Base-by-base conservation (phyloP, 2,797 vertebrate genomes). In the Thaleichthys pacificus region DNA sequence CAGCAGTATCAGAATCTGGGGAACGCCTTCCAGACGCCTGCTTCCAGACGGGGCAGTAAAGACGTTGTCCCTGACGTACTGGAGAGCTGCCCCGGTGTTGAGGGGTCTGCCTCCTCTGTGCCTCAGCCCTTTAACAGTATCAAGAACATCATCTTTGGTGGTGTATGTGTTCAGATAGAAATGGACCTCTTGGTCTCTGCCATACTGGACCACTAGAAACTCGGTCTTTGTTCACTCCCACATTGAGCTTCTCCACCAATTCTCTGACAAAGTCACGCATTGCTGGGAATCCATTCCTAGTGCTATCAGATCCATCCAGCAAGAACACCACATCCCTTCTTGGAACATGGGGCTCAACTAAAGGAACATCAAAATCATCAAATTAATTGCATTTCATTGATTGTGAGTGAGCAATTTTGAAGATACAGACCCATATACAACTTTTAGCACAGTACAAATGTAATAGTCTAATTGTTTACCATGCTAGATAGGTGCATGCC, bases 311-410 rank as follows among this genome's bases (percentile, higher is more conserved):
- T 56, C 95, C 93, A 11, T 95, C 95, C 0, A 96, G 79, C 69
- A 96, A 89, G 81, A 96, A 95, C 15, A 96, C 93, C 80, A 95
- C 89, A 4, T 95, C 95, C 75, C 91, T 94, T 78, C 83, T 94
- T 72, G 32, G 26, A 17, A 30, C 6, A 4, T 56, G 57, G 22
- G 11, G 61, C 71, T 42, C 38, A 42, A 42, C 38, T 42, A 42
- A 11, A 42, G 38, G 86, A n/a, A 81, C 11, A 3, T 72, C 72
- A 1, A 42, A 42, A 42, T 42, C 38, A 42, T 42, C 38, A 42
- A 11, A 42, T 42, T 42, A 42, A 12, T 42, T 42, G 38, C 38
- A 47, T 47, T 47, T 47, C 42, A 47, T 47, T 47, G 42, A 12
- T 47, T 47, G 9, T 12, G 42, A 47, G 9, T 8, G 1, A 47